Base-by-base conservation (phyloP, 2,113 vertebrate species). In the Gymnocephalus cernua region DNA sequence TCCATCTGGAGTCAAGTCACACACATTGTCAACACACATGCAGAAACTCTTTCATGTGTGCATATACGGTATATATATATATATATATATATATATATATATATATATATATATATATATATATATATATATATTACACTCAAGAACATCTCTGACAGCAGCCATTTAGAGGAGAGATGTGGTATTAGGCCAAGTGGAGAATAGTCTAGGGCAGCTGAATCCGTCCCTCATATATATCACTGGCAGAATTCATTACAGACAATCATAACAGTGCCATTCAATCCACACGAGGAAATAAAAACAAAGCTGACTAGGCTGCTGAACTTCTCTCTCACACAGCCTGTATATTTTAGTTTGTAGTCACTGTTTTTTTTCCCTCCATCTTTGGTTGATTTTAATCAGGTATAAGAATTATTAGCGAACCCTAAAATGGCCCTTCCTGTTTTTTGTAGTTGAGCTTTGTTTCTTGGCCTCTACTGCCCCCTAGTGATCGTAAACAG, bases 381-480 rank as follows among this genome's bases (percentile, higher is more conserved):
- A 38, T 64, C 3, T 71, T 62, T 72, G 47, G 14, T 45, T 35
- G 53, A 73, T 77, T 35, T 15, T 14, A 14, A 78, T 51, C 29
- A 76, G 23, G 7, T 62, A n/a, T 44, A 71, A 57, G 5, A 61
- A 62, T 47, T 48, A 27, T 13, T 47, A 35, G 25, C 70, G 21
- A 77, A 57, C 11, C 21, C 41, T 62, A 56, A 87, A 79, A 77
- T 74, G 72, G 23, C 41, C 11, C 56, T 38, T 51, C 2, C 4
- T 29, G 19, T 18, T 9, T 8, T 11, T 44, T 64, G 1, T 38
- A 44, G 29, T 8, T 4, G 16, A 27, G 13, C 29, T 32, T 32
- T 32, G 6, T 32, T 47, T 50, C 48, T 59, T 94, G 86, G 88
- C 89, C 87, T 95, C 68, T 94, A 88, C 83, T 91, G 83, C 94